Conservation (phyloP, 2,113 vertebrate genomes). For the Balaeniceps rex region DNA sequence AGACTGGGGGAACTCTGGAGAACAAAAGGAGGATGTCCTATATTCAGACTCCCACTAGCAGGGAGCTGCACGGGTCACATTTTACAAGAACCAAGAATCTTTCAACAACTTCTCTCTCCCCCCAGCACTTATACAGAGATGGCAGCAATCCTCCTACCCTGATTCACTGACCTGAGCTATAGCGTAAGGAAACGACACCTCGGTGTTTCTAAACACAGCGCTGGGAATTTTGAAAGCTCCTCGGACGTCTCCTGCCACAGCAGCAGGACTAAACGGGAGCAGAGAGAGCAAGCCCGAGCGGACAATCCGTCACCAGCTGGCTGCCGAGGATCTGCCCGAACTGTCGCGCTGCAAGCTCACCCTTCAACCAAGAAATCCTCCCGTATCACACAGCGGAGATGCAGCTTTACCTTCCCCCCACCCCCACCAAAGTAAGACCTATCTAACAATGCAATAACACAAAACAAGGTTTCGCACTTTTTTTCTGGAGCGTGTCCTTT, state of each 20-base stretch:
- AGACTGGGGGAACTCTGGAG: background rate
- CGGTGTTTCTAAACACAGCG: background rate
- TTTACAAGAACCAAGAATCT: constrained; percentile 11
- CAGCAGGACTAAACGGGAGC: background rate
- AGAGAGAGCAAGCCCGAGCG: background rate
- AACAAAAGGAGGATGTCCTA: constrained; percentile 60
- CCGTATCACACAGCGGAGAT: background rate
- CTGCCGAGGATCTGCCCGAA: background rate
- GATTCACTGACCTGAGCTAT: constrained; percentile 17
- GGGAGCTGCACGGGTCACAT: background rate
- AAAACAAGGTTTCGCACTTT: background rate
- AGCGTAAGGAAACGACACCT: background rate
- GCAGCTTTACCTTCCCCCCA: background rate
- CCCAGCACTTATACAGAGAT: background rate
- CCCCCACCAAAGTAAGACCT: background rate
- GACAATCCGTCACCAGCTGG: background rate
- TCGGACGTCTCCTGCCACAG: background rate
- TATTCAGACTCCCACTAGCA: constrained; percentile 32
- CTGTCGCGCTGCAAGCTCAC: background rate
- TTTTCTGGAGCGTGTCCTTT: background rate
- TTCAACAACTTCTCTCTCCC: background rate
- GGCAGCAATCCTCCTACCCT: constrained; percentile 25
- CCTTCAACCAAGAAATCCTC: background rate
- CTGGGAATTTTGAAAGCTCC: constrained; percentile 24
- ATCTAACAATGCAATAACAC: background rate